phyloP scores from a whole-genome alignment of 2,797 vertebrate species.

The Masticophis lateralis region DNA sequence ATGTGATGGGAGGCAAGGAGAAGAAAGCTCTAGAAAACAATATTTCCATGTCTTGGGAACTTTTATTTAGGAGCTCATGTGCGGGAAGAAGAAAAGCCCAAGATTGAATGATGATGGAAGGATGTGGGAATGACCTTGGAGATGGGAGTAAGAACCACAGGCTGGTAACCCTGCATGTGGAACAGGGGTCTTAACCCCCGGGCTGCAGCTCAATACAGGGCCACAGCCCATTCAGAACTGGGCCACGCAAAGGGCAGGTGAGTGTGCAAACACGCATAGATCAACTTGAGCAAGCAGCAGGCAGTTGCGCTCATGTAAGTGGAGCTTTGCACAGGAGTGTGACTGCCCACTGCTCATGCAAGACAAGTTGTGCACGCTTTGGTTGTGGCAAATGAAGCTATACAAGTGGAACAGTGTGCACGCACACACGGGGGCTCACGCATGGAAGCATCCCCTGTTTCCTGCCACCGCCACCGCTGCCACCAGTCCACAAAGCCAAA shows the following conservation, averaged over 20 bases:
- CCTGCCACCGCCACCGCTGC: neutral
- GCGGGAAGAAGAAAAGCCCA: neutral
- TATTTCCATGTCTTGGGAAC: neutral
- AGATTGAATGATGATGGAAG: neutral
- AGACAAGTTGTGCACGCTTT: neutral
- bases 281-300: fast-evolving
- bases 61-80: neutral
- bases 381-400: neutral
- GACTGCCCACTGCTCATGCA: fast-evolving
- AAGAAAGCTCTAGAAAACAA: neutral
- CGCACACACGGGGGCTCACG: fast-evolving
- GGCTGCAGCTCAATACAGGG: neutral
- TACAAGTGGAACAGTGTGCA: neutral
- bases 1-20: neutral
- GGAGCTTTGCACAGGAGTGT: fast-evolving
- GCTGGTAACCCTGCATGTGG: neutral
- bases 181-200: neutral
- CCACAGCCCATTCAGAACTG: neutral
- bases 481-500: neutral
- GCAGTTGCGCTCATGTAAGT: neutral
- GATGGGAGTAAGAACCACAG: neutral
- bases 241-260: neutral
- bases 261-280: fast-evolving
- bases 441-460: neutral
- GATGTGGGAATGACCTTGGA: neutral